Base-by-base conservation (phyloP, 2,113 vertebrate genomes). In the Oplegnathus fasciatus region DNA sequence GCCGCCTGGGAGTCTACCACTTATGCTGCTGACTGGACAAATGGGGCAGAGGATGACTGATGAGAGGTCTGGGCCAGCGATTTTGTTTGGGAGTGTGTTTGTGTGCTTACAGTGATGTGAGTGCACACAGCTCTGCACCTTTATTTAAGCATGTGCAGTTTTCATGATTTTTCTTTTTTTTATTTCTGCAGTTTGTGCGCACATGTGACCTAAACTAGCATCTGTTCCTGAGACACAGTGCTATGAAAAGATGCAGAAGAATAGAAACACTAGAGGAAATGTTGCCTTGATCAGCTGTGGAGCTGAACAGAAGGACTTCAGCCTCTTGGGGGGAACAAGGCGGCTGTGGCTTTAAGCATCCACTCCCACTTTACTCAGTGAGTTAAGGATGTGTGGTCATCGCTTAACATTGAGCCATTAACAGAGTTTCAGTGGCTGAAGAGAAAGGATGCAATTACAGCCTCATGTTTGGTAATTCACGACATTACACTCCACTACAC, bases 1-100 rank as follows among this genome's bases (percentile, higher is more conserved):
- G 74, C 86, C 66, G 68, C 76, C 83, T 86, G 85, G 80, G 81
- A 91, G 77, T 74, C 81, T 76, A 86, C 86, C 83, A 83, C 86
- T 89, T 81, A 86, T 1, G 70, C 77, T 81, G 81, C 85, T 86
- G 85, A 83, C 83, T 26, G 48, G 74, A 82, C 87, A 88, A 88
- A 89, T 85, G 75, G 62, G 64, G 50, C 80, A 48, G 70, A 83
- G 70, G 69, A 86, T 90, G 88, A 89, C 66, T 72, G 76, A 90
- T 87, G 85, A 82, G 79, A 84, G 50, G 84, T 71, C 75, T 86
- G 55, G 9, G 70, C 52, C 40, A 44, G 69, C n/a, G 78, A 77
- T 74, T 75, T 44, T 81, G 50, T 60, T 70, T 30, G 22, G 28
- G 46, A 37, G 61, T 55, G 74, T 14, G n/a, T 70, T 71, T 64